Base-by-base conservation (phyloP, 2,888 invertebrate genomes). In the Halictus ligatus region DNA sequence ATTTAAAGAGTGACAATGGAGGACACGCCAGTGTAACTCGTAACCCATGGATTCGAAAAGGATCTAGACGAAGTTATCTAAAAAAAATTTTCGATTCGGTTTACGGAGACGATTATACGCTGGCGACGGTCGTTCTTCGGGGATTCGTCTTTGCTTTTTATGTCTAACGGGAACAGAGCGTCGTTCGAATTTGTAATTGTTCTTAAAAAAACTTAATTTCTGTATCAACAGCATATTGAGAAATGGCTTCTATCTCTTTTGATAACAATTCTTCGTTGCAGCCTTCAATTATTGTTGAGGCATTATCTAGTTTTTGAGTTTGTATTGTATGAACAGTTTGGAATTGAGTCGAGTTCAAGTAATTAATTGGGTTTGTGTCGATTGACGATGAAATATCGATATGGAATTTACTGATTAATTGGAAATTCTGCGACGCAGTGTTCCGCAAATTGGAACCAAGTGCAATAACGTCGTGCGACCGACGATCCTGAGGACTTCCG, bases 391-490 rank as follows among this genome's bases (percentile, higher is more conserved):
- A 50, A 48, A 48, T 48, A 13, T 15, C 48, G 18, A 6, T 18
- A 50, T 13, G 15, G 15, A 48, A 18, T 50, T 50, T 18, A 18
- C 18, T 18, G 50, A 15, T 13, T 7, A 35, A 67, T 21, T 67
- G 18, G 69, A 29, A 54, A 64, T n/a, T 81, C 21, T 67, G 50
- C 5, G 69, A 25, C 15, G n/a, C 43, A 40, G 58, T 58, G 54
- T 77, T 75, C 80, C 15, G 13, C 12, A 13, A 15, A 54, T 60
- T 72, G 6, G 29, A 76, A 75, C 50, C 79, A 75, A 72, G 87
- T 87, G 89, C 85, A 87, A 91, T 89, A 90, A 85, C 35, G 80
- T 80, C 46, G 73, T 75, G 77, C 74, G 50, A 84, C 43, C 58
- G 67, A 35, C 83, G 86, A 79, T 76, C 81, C 83, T 72, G 64